Percentiles rank a stretch among this genome's conserved stretches.
Evolutionary conservation across 2,797 vertebrate genomes (phyloP).

Genomic region (Tiaroga cobitis): DNA sequence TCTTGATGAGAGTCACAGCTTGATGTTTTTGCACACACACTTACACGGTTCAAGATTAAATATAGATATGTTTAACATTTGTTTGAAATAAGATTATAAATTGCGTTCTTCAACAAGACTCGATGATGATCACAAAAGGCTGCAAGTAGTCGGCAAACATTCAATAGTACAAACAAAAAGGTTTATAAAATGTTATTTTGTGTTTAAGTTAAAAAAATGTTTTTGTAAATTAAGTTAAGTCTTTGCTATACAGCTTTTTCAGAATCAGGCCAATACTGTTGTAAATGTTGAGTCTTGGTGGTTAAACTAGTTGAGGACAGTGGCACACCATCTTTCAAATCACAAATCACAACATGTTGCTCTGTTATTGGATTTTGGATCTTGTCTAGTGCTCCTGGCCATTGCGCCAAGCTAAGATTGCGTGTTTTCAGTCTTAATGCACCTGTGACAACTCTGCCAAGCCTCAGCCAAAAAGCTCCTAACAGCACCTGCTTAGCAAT

Average conservation of each 20-base stretch:
- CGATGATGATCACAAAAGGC: background rate
- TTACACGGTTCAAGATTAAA: background rate
- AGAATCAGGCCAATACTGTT: background rate
- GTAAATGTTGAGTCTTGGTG: background rate
- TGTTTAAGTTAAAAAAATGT: no score
- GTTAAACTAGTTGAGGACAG: background rate
- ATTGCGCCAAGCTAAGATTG: slow-evolving; percentile 11
- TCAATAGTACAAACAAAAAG: background rate
- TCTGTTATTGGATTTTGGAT: slow-evolving; percentile 10
- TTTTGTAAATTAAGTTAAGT: background rate
- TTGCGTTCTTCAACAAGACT: background rate
- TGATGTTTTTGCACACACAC: slow-evolving; percentile 66
- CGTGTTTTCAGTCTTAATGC: slow-evolving; percentile 43
- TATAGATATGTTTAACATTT: no score
- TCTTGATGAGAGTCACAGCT: slow-evolving; percentile 61
- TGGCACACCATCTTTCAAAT: background rate
- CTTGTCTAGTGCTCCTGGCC: slow-evolving; percentile 22
- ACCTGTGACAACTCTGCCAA: slow-evolving; percentile 43
- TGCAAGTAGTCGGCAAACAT: background rate
- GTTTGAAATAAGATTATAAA: slow-evolving; percentile 10
- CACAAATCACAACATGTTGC: background rate
- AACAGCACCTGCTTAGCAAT: slow-evolving; percentile 22
- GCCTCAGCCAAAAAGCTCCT: slow-evolving; percentile 39
- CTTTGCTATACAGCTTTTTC: background rate
- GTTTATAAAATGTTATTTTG: background rate